Evolutionary conservation across 1,140 invertebrate species (phyloP).

Genomic region (Bombus sibiricus): DNA sequence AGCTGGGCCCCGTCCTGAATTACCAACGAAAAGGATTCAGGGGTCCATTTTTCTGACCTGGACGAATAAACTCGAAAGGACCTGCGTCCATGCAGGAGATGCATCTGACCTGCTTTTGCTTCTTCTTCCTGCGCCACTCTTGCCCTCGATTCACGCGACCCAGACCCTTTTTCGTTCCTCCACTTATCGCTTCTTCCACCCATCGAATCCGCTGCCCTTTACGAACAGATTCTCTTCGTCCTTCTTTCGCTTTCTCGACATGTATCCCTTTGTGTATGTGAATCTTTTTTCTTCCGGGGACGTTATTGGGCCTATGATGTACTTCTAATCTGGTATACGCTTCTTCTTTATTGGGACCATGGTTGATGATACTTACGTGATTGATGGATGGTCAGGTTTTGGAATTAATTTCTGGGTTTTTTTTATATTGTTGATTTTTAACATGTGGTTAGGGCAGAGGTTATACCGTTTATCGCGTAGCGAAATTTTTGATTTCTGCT

Average conservation of each 20-base stretch:
- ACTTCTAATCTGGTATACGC: background rate
- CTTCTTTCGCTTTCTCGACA: slow-evolving; percentile 11
- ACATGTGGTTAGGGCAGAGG: too few species aligned
- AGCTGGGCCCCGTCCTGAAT: slow-evolving; percentile 76
- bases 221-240: background rate
- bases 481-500: too few species aligned
- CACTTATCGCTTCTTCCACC: slow-evolving; percentile 66
- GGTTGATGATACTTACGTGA: background rate
- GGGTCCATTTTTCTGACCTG: slow-evolving; percentile 77
- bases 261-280: slow-evolving; percentile 3
- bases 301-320: background rate
- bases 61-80: slow-evolving; percentile 81
- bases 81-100: slow-evolving; percentile 77
- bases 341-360: background rate
- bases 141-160: slow-evolving; percentile 71
- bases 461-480: too few species aligned
- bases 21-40: slow-evolving; percentile 79
- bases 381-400: slow-evolving; percentile 12
- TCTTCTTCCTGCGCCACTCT: slow-evolving; percentile 35
- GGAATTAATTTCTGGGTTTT: background rate
- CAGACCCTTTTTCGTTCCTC: slow-evolving; percentile 34
- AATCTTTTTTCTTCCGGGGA: background rate
- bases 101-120: slow-evolving; percentile 67
- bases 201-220: slow-evolving; percentile 53
- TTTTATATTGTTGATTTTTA: too few species aligned